Evolutionary conservation across 2,797 vertebrate species (phyloP), one percentile per base, ranked within the genome.

Genomic region (Notoglanidium macrostoma): DNA sequence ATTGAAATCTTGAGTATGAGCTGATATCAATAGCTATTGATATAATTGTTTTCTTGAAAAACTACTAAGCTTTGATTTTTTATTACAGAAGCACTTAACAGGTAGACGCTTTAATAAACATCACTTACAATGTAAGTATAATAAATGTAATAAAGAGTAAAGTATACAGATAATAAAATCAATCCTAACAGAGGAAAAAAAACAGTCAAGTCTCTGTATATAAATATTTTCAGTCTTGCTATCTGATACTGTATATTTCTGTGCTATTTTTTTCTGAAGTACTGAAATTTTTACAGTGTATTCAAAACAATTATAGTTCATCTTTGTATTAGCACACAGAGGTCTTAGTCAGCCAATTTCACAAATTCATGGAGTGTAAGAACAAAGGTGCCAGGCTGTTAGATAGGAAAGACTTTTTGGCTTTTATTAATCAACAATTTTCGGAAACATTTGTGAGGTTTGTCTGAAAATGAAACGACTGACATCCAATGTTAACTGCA

Each of bases 401-500:
- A 14, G 10, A n/a, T 74, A 70, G 32, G 17, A 68, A 68, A 19
- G 15, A 35, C 7, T 35, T 19, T 68, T 46, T 73, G 9, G 1
- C 40, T 49, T 1, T 7, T 54, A 54, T 46, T 76, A 29, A 19
- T 77, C 15, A 59, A 54, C n/a, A 61, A 19, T 49, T 46, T 11
- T 65, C 35, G 40, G 57, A 80, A 80, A 44, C 21, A 61, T 6
- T 57, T 78, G 40, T 46, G n/a, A 32, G 26, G 1, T 79, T 79
- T 59, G 55, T 14, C 23, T 44, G 54, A 57, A 78, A 57, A 78
- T 57, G 54, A 61, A 61, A 59, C 9, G 1, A 80, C 12, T 80
- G 55, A 67, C 80, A 51, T 83, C 26, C 44, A 83, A 67, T 32
- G 59, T 76, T n/a, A 76, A 40, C n/a, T 49, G n/a, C 49, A 74